A percentile compares a stretch with the other conserved stretches of the same genome.
phyloP scores from a whole-genome alignment of 2,797 vertebrate species.

The Sebastes itinus region DNA sequence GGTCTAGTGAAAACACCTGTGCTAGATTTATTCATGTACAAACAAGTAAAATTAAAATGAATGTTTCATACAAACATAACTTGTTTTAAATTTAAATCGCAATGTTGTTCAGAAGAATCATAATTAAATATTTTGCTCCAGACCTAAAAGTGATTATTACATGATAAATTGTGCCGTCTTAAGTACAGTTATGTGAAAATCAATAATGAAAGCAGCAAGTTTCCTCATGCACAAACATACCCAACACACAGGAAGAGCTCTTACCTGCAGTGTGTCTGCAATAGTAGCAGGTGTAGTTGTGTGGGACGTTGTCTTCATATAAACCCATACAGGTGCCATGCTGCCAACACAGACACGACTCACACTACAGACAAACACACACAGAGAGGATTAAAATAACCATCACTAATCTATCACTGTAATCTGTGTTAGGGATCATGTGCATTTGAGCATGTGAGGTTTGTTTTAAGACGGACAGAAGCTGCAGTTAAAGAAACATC shows the following conservation, averaged over 20 bases:
- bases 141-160: background rate
- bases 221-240: too few species aligned
- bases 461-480: background rate
- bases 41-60: background rate
- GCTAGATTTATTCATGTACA: background rate
- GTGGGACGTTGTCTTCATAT: constrained; percentile 93
- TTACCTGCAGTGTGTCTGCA: constrained; percentile 94
- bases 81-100: too few species aligned
- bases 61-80: too few species aligned
- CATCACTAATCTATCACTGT: background rate
- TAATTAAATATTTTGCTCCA: background rate
- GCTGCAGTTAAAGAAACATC: background rate
- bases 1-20: background rate
- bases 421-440: background rate
- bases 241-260: background rate
- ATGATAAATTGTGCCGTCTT: background rate
- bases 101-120: background rate
- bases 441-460: background rate
- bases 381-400: background rate
- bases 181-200: too few species aligned
- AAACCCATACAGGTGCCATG: constrained; percentile 98
- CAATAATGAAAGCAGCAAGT: background rate
- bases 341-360: constrained; percentile 97
- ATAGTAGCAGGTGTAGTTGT: constrained; percentile 93
- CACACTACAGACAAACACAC: constrained; percentile 83